Conservation (phyloP, 2,113 vertebrate species). For the Polyodon spathula region DNA sequence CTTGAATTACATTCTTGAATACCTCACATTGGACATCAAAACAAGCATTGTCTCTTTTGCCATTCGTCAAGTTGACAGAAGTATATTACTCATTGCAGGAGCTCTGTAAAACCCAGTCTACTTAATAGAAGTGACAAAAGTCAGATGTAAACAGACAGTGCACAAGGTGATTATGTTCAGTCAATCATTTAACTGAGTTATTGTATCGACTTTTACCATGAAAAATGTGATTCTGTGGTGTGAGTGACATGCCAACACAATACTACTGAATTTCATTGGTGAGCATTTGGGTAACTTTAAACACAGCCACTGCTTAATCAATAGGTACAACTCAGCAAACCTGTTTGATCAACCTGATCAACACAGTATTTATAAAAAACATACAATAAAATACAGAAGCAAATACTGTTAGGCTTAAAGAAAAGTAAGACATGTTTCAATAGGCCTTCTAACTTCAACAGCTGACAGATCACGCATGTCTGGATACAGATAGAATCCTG, state of each 20-base stretch:
- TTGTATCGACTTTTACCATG: constrained; percentile 7
- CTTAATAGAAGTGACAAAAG: not conserved
- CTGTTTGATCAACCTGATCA: not conserved
- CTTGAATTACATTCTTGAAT: not conserved
- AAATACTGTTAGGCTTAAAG: not conserved
- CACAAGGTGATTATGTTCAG: constrained; percentile 4
- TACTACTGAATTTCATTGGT: not conserved
- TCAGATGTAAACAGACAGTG: not conserved
- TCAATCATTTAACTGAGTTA: constrained; percentile 2
- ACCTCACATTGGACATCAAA: not conserved
- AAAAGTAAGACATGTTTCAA: too few species aligned
- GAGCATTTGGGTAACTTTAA: constrained; percentile 3
- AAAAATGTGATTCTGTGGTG: constrained; percentile 1
- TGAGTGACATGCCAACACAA: not conserved
- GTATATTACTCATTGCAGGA: not conserved
- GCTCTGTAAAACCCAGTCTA: too few species aligned
- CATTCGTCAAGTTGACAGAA: not conserved
- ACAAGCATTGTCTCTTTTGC: too few species aligned
- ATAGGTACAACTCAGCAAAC: not conserved
- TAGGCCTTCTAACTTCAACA: too few species aligned
- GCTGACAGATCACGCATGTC: too few species aligned
- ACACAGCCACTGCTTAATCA: constrained; percentile 1
- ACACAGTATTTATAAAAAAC: not conserved
- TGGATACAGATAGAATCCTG: too few species aligned
- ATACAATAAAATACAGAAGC: not conserved